These are phyloP conservation scores for Danaus plexippus DNA, from an alignment of 1,140 invertebrate genomes.

Conservation along the genomic window DNA sequence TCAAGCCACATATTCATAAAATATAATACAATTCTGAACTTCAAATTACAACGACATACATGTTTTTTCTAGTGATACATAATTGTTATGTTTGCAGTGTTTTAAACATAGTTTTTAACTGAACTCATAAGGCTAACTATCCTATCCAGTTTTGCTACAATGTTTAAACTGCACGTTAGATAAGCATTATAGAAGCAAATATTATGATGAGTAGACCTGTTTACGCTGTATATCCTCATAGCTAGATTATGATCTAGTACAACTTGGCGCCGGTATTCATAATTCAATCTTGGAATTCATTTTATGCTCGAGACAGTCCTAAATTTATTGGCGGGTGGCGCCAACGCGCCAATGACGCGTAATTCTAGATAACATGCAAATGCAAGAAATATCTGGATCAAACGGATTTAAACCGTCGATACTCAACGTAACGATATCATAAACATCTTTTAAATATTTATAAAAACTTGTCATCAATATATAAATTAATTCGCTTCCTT, in stretches of 20 bases:
- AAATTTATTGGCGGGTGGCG: conserved; percentile 66
- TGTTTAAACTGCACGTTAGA: conserved; percentile 26
- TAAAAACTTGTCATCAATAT: no score
- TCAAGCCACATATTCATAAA: no score
- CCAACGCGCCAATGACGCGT: conserved; percentile 45
- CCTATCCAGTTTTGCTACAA: conserved; percentile 13
- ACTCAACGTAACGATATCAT: not conserved
- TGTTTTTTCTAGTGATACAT: no score
- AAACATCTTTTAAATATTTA: no score
- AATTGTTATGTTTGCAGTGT: no score
- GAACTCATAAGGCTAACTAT: no score
- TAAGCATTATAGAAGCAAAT: conserved; percentile 36
- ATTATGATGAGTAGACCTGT: conserved; percentile 46
- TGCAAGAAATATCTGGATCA: conserved; percentile 20
- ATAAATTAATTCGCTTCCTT: no score
- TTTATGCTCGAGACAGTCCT: conserved; percentile 60
- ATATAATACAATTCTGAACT: no score
- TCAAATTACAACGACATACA: no score
- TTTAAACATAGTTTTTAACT: no score
- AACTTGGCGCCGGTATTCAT: conserved; percentile 50
- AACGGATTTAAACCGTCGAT: conserved; percentile 6
- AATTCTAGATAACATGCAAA: conserved; percentile 27
- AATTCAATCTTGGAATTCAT: conserved; percentile 62
- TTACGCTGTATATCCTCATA: conserved; percentile 41
- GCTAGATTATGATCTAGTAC: conserved; percentile 57